Evolutionary conservation across 2,113 vertebrate species (phyloP).

Genomic region (Numida meleagris): DNA sequence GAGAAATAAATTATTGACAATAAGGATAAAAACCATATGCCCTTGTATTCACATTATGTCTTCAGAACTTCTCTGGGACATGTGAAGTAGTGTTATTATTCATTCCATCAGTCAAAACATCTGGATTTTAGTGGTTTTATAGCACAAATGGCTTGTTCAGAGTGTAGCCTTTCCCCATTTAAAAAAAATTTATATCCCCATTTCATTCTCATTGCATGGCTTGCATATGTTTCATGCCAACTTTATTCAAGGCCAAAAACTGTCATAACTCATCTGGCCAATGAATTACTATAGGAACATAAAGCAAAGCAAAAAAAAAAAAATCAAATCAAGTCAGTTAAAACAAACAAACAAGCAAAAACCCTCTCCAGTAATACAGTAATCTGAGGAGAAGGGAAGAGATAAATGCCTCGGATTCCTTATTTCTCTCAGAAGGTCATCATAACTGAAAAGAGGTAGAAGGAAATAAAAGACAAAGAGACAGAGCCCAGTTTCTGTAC

Average conservation of each 20-base stretch:
- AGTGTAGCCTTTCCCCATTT: conserved; percentile 22
- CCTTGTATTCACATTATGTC: not conserved
- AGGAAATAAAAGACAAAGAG: not conserved
- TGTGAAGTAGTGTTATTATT: conserved; percentile 24
- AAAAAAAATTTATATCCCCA: conserved; percentile 39
- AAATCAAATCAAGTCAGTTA: not conserved
- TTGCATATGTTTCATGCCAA: conserved; percentile 52
- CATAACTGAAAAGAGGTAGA: not conserved
- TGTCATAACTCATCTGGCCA: conserved; percentile 36
- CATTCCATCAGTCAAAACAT: conserved; percentile 52
- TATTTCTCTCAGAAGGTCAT: not conserved
- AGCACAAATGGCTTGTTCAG: conserved; percentile 50
- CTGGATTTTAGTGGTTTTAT: conserved; percentile 63
- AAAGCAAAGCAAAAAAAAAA: not conserved
- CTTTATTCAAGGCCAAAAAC: conserved; percentile 44
- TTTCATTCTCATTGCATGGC: conserved; percentile 57
- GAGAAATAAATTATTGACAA: not conserved
- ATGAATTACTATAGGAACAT: conserved; percentile 11
- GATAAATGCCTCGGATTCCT: not conserved
- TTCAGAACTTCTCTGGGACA: conserved; percentile 7
- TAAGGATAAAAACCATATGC: not conserved
- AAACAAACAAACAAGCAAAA: not conserved
- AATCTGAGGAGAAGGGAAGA: not conserved
- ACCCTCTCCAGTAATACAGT: not conserved
- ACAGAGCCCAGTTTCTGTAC: not conserved